Evolutionary conservation across 37 sponge, comb jelly and placozoan species (phyloP).

Genomic region (Dysidea cf. avara): DNA sequence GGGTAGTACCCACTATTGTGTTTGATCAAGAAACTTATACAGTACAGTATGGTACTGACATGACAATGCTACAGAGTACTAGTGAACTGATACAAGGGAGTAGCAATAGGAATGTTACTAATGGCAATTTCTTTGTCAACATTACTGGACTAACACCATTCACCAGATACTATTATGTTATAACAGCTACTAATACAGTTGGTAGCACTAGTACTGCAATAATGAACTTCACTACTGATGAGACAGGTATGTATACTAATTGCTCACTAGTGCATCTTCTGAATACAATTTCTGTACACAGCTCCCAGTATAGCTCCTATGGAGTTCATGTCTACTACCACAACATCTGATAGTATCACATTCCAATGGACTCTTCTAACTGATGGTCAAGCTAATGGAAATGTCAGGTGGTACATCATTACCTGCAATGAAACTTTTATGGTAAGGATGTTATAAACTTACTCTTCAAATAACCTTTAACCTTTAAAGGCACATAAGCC

Average conservation of each 20-base stretch:
- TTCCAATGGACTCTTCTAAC: too few species aligned
- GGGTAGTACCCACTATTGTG: too few species aligned
- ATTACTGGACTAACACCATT: too few species aligned
- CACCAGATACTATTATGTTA: slow-evolving; percentile 5
- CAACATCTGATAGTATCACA: too few species aligned
- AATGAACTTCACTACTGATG: slow-evolving; percentile 14
- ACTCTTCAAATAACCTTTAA: too few species aligned
- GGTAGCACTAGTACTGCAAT: slow-evolving; percentile 13
- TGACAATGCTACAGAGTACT: too few species aligned
- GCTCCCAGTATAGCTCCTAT: slow-evolving; percentile 8
- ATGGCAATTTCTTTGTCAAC: too few species aligned
- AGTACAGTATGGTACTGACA: too few species aligned
- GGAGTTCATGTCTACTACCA: neutral
- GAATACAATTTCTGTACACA: neutral
- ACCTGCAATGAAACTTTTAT: slow-evolving; percentile 7
- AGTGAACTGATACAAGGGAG: neutral
- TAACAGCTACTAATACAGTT: slow-evolving; percentile 27
- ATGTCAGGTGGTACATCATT: slow-evolving; percentile 11
- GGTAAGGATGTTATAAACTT: too few species aligned
- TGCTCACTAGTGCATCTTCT: neutral
- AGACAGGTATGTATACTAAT: neutral
- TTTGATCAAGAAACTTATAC: too few species aligned
- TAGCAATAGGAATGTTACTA: slow-evolving; percentile 4
- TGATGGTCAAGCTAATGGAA: neutral
- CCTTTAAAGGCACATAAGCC: too few species aligned